phyloP scores from a whole-genome alignment of 2,888 invertebrate species.

The Cephalotes varians region DNA sequence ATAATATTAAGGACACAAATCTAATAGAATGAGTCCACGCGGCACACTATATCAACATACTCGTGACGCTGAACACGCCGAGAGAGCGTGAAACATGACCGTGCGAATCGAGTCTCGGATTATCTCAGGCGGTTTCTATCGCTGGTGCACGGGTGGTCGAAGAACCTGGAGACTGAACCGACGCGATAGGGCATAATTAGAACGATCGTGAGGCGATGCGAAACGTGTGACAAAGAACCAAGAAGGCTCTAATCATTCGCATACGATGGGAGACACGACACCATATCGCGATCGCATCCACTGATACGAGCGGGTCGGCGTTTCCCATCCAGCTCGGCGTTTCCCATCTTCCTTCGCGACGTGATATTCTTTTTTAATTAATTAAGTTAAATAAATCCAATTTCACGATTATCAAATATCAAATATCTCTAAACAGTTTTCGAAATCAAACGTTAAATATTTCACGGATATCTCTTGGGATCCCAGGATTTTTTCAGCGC shows the following conservation, averaged over 20 bases:
- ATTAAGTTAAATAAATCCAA: neutral
- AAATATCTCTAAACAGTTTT: neutral
- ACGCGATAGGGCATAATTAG: conserved; percentile 35
- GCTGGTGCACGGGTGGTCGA: neutral
- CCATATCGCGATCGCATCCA: conserved; percentile 25
- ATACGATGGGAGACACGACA: conserved; percentile 31
- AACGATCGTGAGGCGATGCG: conserved; percentile 24
- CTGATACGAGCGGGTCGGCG: conserved; percentile 3
- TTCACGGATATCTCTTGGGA: neutral
- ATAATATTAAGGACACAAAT: conserved; percentile 51
- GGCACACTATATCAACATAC: conserved; percentile 46
- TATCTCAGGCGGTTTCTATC: conserved; percentile 52
- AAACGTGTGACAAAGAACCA: conserved; percentile 36
- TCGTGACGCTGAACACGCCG: conserved; percentile 25
- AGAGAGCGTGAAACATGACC: conserved; percentile 48
- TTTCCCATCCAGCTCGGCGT: neutral
- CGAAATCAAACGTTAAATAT: neutral
- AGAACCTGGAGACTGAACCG: conserved; percentile 13
- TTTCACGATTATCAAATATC: neutral
- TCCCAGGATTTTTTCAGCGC: neutral
- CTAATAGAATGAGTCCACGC: conserved; percentile 49
- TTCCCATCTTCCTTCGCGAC: neutral
- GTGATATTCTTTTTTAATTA: neutral
- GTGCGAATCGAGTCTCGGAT: conserved; percentile 50
- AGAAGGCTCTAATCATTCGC: conserved; percentile 29